These are phyloP conservation scores for Dryadula phaetusa DNA, from an alignment of 2,888 invertebrate genomes.

Conservation along the genomic window DNA sequence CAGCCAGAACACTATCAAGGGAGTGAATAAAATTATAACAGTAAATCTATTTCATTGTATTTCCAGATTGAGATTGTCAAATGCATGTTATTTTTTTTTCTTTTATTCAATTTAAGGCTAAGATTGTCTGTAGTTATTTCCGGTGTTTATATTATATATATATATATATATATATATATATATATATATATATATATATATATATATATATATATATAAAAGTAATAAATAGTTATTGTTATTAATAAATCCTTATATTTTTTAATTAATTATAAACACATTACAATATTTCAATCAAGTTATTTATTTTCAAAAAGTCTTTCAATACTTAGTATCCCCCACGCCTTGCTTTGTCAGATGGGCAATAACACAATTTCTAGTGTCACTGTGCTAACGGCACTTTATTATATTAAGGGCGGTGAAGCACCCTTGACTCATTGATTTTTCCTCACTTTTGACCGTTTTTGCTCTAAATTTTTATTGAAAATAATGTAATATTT, in stretches of 20 bases:
- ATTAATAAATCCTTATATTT: too few relatives aligned
- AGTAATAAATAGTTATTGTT: too few relatives aligned
- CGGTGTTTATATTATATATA: neutral
- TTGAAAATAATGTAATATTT: neutral
- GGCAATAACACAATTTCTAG: conserved; percentile 57
- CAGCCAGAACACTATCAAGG: conserved; percentile 56
- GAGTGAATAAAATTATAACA: conserved; percentile 56
- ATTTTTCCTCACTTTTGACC: conserved; percentile 22
- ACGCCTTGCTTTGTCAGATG: conserved; percentile 45
- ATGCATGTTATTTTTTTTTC: conserved; percentile 50
- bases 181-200: too few relatives aligned
- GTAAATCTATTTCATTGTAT: conserved; percentile 57
- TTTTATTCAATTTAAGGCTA: conserved; percentile 9
- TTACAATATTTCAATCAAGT: too few relatives aligned
- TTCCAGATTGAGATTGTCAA: conserved; percentile 58
- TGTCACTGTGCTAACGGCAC: conserved; percentile 58
- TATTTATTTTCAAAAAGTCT: conserved; percentile 4
- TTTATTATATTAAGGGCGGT: conserved; percentile 48
- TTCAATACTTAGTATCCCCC: conserved; percentile 27
- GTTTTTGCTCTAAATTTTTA: conserved; percentile 13
- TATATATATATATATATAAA: too few relatives aligned
- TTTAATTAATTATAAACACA: too few relatives aligned
- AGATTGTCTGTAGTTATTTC: neutral
- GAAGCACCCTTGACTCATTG: conserved; percentile 30
- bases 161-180: too few relatives aligned